Conservation (phyloP, 1,140 invertebrate species). For the Sminthurinus signatus region DNA sequence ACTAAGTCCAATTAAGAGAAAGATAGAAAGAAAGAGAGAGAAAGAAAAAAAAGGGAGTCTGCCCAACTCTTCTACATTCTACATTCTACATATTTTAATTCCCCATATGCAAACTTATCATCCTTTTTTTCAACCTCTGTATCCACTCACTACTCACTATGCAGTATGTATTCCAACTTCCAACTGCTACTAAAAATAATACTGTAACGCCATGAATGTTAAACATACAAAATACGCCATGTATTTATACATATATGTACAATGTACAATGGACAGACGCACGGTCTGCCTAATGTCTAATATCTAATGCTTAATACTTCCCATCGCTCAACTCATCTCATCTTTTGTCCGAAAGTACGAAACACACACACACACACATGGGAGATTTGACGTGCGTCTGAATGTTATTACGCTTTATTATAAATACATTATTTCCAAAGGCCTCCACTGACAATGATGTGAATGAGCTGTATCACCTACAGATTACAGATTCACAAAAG, state of each 20-base stretch:
- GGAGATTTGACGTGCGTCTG: background rate
- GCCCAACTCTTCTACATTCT: background rate
- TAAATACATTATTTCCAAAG: conserved; percentile 7
- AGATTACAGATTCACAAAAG: background rate
- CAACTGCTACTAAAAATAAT: too few species aligned
- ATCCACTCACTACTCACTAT: too few species aligned
- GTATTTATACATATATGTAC: too few species aligned
- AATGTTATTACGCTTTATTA: background rate
- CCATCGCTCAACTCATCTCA: conserved; percentile 2
- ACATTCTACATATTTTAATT: background rate
- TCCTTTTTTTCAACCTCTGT: too few species aligned
- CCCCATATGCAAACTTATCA: too few species aligned
- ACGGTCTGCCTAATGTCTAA: too few species aligned
- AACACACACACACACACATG: background rate
- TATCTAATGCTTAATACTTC: background rate
- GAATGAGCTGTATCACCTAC: background rate
- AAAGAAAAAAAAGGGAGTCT: background rate
- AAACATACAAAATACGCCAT: too few species aligned
- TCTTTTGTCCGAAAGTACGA: background rate
- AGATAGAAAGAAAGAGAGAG: conserved; percentile 4
- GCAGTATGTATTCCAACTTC: too few species aligned
- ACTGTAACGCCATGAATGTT: too few species aligned
- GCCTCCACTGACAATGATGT: background rate
- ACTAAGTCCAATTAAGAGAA: conserved; percentile 15
- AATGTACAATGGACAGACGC: too few species aligned